Evolutionary conservation across 2,113 vertebrate genomes (phyloP).

Genomic region (Ochotona curzoniae): DNA sequence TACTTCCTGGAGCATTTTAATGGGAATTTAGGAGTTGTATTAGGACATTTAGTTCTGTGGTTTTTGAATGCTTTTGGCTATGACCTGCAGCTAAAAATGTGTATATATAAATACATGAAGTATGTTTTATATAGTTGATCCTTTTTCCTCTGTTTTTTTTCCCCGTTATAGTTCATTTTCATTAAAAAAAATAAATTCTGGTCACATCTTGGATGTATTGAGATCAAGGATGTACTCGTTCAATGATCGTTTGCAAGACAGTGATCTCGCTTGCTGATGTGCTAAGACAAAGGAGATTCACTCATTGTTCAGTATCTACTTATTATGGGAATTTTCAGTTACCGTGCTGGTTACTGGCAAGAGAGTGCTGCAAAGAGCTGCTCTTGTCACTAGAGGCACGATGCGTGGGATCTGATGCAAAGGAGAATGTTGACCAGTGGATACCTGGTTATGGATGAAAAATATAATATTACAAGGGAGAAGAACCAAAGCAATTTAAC

Average conservation of each 20-base stretch:
- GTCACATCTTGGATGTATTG: neutral
- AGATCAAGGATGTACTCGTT: neutral
- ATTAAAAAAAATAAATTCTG: neutral
- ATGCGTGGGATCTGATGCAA: neutral
- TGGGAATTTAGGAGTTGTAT: neutral
- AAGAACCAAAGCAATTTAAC: slow-evolving; percentile 14
- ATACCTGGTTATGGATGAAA: neutral
- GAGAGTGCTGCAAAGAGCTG: neutral
- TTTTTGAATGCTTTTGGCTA: neutral
- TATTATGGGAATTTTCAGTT: neutral
- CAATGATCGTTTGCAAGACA: neutral
- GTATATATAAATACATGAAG: neutral
- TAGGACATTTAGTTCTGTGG: neutral
- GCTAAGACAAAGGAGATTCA: neutral
- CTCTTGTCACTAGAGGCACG: neutral
- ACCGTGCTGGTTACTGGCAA: neutral
- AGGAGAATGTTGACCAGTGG: neutral
- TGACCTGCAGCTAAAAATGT: neutral
- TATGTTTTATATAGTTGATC: neutral
- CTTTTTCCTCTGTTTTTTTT: neutral
- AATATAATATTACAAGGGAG: neutral
- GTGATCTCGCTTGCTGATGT: neutral
- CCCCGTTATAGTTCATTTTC: neutral
- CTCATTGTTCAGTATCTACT: neutral
- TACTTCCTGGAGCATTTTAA: neutral